Evolutionary conservation across 1,140 invertebrate genomes (phyloP).

Genomic region (Scaptomyza hsui): DNA sequence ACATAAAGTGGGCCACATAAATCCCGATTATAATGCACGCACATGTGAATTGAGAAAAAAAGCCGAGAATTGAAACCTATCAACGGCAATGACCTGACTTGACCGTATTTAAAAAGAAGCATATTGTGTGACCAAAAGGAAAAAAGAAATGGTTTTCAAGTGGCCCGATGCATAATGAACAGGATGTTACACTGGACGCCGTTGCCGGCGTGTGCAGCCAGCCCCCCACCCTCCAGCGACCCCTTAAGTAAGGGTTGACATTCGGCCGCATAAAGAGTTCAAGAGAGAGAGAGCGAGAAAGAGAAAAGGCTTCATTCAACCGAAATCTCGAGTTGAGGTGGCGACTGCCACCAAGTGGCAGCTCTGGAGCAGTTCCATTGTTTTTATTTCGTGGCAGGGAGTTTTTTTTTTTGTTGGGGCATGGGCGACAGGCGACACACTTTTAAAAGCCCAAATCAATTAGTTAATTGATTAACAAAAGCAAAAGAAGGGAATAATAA

Average conservation of each 20-base stretch:
- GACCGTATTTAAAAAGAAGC: conserved; percentile 39
- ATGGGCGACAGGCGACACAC: conserved; percentile 63
- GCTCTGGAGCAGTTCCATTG: conserved; percentile 55
- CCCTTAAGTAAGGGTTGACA: conserved; percentile 67
- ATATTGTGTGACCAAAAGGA: conserved; percentile 41
- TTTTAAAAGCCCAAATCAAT: conserved; percentile 76
- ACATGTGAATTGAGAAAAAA: conserved; percentile 58
- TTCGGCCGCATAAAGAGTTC: conserved; percentile 59
- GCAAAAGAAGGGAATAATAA: conserved; percentile 26
- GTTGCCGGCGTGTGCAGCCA: conserved; percentile 49
- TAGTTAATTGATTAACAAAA: conserved; percentile 78
- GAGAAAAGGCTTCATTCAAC: conserved; percentile 44
- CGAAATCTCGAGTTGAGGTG: conserved; percentile 61
- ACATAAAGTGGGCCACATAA: conserved; percentile 76
- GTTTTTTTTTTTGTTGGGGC: conserved; percentile 12
- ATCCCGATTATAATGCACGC: conserved; percentile 78
- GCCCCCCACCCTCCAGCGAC: conserved; percentile 16
- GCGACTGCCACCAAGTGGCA: conserved; percentile 62
- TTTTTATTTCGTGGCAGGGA: conserved; percentile 21
- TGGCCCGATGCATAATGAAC: conserved; percentile 72
- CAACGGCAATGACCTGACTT: conserved; percentile 24
- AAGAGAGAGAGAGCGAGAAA: conserved; percentile 7
- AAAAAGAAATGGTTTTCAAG: conserved; percentile 72
- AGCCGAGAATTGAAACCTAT: conserved; percentile 44
- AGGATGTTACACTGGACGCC: conserved; percentile 53